Conservation (phyloP, 2,888 invertebrate genomes). For the Catonia carolina region DNA sequence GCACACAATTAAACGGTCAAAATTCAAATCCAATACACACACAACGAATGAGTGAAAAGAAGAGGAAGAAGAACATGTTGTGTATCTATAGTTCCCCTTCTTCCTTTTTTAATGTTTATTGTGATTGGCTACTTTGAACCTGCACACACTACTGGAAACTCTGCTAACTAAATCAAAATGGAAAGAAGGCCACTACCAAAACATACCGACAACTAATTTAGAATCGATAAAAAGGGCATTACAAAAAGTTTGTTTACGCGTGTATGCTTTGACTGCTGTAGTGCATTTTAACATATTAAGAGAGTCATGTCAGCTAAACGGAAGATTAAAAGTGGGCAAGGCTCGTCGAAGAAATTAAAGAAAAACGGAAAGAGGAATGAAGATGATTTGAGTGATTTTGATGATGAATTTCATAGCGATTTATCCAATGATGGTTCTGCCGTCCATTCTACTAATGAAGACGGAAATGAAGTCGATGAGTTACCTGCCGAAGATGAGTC, state of each 20-base stretch:
- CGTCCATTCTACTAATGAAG: slow-evolving; percentile 33
- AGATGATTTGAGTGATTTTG: slow-evolving; percentile 42
- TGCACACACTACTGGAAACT: slow-evolving; percentile 14
- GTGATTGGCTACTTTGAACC: slow-evolving; percentile 4
- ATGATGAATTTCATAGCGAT: slow-evolving; percentile 40
- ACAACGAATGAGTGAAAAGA: too few species aligned
- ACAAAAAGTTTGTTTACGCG: slow-evolving; percentile 18
- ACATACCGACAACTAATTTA: slow-evolving; percentile 24
- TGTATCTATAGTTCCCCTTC: background rate
- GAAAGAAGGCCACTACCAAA: slow-evolving; percentile 16
- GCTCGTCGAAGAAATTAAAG: slow-evolving; percentile 26
- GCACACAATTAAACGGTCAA: background rate
- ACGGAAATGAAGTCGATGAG: slow-evolving; percentile 40
- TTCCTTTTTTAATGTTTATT: slow-evolving; percentile 11
- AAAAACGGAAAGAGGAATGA: slow-evolving; percentile 39
- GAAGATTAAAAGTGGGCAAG: slow-evolving; percentile 23
- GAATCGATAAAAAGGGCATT: slow-evolving; percentile 27
- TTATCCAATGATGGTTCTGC: slow-evolving; percentile 37
- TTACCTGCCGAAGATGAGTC: slow-evolving; percentile 48
- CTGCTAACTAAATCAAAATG: slow-evolving; percentile 22
- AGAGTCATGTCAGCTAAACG: slow-evolving; percentile 27
- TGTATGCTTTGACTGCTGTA: background rate
- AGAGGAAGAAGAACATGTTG: background rate
- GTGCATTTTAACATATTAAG: background rate
- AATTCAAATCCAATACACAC: background rate